Percentiles rank a stretch among this genome's conserved stretches.
These are phyloP conservation scores for Platerodrilus igneus DNA, from an alignment of 2,888 invertebrate genomes.

Conservation along the genomic window DNA sequence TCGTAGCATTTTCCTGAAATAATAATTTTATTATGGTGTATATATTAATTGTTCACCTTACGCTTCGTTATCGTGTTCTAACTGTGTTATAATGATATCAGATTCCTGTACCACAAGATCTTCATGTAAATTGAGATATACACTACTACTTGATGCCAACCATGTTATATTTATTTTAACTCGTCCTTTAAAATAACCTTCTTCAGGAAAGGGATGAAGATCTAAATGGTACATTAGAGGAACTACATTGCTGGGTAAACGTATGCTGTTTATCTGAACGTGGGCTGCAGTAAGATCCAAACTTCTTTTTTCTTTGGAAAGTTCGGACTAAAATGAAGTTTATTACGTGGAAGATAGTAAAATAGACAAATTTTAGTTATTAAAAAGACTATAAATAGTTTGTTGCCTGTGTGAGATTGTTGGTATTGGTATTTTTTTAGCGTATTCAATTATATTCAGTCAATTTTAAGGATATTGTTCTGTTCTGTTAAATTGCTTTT, in stretches of 20 bases:
- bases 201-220: conserved; percentile 61
- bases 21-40: too few relatives aligned
- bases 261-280: conserved; percentile 58
- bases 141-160: conserved; percentile 56
- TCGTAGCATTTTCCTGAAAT: too few relatives aligned
- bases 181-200: conserved; percentile 62
- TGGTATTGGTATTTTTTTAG: too few relatives aligned
- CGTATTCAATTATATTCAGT: too few relatives aligned
- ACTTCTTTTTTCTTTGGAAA: conserved; percentile 48
- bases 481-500: too few relatives aligned
- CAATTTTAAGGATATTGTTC: too few relatives aligned
- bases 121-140: conserved; percentile 62
- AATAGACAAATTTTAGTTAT: too few relatives aligned
- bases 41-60: too few relatives aligned
- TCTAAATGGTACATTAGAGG: conserved; percentile 65
- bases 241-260: conserved; percentile 58
- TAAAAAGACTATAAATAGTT: too few relatives aligned
- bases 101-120: conserved; percentile 57
- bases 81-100: conserved; percentile 48
- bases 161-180: conserved; percentile 68
- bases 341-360: too few relatives aligned
- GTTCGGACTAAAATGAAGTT: not conserved
- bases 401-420: too few relatives aligned
- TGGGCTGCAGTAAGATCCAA: conserved; percentile 70
- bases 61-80: conserved; percentile 38